Conservation (phyloP, 2,113 vertebrate species). For the Cichladusa arquata region DNA sequence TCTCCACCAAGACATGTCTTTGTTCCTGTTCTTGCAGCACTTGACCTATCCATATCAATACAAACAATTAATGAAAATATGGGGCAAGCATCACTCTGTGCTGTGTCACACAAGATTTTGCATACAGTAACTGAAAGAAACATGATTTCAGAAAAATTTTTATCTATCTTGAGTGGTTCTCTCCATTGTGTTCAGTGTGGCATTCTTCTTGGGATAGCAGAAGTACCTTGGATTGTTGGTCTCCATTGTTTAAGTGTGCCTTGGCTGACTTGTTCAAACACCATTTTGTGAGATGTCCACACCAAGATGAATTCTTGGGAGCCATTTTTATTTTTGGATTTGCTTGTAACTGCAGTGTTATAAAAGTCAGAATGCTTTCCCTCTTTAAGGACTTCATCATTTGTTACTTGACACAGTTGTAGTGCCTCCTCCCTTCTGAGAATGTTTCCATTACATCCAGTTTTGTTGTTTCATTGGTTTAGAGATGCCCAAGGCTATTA, state of each 20-base stretch:
- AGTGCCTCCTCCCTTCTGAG: not conserved
- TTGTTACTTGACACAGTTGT: not conserved
- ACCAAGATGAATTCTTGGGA: not conserved
- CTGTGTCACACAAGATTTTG: not conserved
- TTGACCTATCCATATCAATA: not conserved
- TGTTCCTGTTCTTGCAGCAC: not conserved
- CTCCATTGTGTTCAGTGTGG: not conserved
- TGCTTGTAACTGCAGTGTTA: not conserved
- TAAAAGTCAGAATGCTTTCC: not conserved
- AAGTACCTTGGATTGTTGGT: not conserved
- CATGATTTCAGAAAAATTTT: not conserved
- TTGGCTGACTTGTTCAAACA: not conserved
- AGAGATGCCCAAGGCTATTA: not conserved
- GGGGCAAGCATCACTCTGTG: accelerated
- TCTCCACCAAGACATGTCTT: not conserved
- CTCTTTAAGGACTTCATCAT: not conserved
- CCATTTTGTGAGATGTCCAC: not conserved
- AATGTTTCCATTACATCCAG: not conserved
- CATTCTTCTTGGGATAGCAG: not conserved
- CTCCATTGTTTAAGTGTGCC: not conserved
- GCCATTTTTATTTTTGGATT: not conserved
- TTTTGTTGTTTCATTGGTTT: not conserved
- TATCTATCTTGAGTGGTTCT: not conserved
- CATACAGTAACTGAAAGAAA: not conserved
- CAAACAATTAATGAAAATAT: not conserved